Conservation (phyloP, 2,113 vertebrate genomes). For the Tachycineta bicolor region DNA sequence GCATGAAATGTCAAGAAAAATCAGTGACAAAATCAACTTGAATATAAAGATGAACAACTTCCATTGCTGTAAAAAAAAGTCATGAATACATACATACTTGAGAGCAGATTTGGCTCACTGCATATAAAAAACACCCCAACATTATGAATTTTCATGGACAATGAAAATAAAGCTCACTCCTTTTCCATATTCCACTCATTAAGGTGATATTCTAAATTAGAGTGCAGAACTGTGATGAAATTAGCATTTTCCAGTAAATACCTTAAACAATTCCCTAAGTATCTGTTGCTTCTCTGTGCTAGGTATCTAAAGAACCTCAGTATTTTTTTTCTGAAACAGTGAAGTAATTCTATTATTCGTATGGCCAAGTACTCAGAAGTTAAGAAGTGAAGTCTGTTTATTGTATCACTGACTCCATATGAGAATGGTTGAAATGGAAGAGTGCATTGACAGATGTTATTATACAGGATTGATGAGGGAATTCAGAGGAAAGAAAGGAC, state of each 20-base stretch:
- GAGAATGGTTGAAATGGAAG: not conserved
- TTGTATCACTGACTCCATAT: not conserved
- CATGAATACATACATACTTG: not conserved
- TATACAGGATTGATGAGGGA: not conserved
- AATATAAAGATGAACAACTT: not conserved
- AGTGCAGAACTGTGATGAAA: not conserved
- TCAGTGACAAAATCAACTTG: not conserved
- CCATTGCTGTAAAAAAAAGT: not conserved
- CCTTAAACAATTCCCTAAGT: not conserved
- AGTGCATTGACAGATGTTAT: not conserved
- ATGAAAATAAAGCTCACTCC: not conserved
- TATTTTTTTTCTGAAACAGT: not conserved
- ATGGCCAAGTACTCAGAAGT: not conserved
- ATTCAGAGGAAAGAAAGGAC: not conserved
- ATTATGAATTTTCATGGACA: not conserved
- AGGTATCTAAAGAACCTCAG: not conserved
- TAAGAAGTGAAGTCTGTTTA: not conserved
- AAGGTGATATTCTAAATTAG: not conserved
- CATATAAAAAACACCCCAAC: not conserved
- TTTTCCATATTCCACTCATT: not conserved
- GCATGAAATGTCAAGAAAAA: not conserved
- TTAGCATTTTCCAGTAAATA: not conserved
- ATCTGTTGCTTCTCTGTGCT: not conserved
- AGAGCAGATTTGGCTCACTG: not conserved
- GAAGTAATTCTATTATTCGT: not conserved